Evolutionary conservation across 2,113 vertebrate species (phyloP), one percentile per base, ranked within the genome.

Genomic region (Mirounga angustirostris): DNA sequence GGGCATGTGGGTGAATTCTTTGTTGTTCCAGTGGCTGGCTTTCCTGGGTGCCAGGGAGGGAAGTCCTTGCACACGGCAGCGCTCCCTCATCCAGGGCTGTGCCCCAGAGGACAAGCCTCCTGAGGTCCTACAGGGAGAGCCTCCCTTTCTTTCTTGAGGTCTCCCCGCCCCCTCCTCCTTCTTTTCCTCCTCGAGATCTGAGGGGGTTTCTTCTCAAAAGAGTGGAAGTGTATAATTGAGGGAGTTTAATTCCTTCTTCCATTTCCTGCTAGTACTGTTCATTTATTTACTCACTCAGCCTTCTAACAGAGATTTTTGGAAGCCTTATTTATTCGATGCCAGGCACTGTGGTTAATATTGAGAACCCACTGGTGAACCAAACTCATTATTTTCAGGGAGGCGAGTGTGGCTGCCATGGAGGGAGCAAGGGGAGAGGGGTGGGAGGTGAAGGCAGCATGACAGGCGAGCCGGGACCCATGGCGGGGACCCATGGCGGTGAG

Each of bases 221-320:
- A 94, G 9, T 63, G 6, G 36, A 73, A 69, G 19, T 94, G 1
- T 69, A 18, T 56, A 43, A 76, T 81, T 0, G 2, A 82, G 59
- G 79, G 59, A 81, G 50, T 96, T 71, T 74, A 71, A 21, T 83
- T 92, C 46, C 73, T 76, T 61, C 30, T 74, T 94, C 71, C 19
- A n/a, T 76, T 82, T 89, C 67, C n/a, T 89, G 18, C 67, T 86
- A 56, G 33, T 92, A 36, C 79, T 30, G 19, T 73, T 86, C 59
- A 40, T 79, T 71, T 54, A 80, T 40, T 56, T 63, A 58, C 74
- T 65, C 82, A 46, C 54, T 96, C 30, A 30, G 30, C 22, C 61
- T 89, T 65, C 54, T 50, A 65, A 50, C 30, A 87, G 24, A 13
- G 69, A 78, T 52, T 83, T 87, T 82, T 7, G 36, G 40, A 96